Evolutionary conservation across 2,888 invertebrate species (phyloP), one percentile per base, ranked within the genome.

Genomic region (Trichogramma evanescens): DNA sequence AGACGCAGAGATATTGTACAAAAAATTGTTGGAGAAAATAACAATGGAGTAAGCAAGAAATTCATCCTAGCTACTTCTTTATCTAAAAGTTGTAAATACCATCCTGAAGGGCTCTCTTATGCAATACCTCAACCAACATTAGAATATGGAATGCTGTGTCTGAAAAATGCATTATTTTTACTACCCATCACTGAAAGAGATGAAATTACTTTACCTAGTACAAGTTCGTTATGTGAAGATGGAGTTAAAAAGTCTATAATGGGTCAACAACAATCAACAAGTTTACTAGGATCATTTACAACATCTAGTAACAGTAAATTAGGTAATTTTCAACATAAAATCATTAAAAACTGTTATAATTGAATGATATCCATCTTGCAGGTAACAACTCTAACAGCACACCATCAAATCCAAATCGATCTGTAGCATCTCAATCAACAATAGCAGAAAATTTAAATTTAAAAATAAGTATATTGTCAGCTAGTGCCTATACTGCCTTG

Each of bases 131-230:
- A 90, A 54, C 85, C 93, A 5, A 92, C 91, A 6, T 78, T 96
- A 68, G 93, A 95, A 80, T 96, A 95, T 81, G 95, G 92, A 4
- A 87, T 88, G 1, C 79, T 95, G 40, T 95, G 95, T 78, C 79
- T 96, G 58, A 86, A 89, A 66, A 96, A 95, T 80, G 93, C 95
- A 8, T 80, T 88, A 43, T 82, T 85, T 6, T 79, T 93, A 56
- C 78, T 93, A 44, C 87, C 88, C 0, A 54, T 54, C 13, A 55
- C 54, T 26, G 70, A 62, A 56, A 68, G 63, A 51, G 74, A 67
- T 58, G 74, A 76, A 59, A 63, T 68, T 38, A 71, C 69, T 56
- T 56, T 70, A 39, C 67, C 71, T 48, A 57, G 67, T 41, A 66
- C 54, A 43, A 63, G 59, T 55, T 50, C 57, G n/a, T 38, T 48